Percentiles rank a stretch among this genome's conserved stretches.
These are phyloP conservation scores for Procavia capensis DNA, from an alignment of 2,113 vertebrate species.

Conservation along the genomic window DNA sequence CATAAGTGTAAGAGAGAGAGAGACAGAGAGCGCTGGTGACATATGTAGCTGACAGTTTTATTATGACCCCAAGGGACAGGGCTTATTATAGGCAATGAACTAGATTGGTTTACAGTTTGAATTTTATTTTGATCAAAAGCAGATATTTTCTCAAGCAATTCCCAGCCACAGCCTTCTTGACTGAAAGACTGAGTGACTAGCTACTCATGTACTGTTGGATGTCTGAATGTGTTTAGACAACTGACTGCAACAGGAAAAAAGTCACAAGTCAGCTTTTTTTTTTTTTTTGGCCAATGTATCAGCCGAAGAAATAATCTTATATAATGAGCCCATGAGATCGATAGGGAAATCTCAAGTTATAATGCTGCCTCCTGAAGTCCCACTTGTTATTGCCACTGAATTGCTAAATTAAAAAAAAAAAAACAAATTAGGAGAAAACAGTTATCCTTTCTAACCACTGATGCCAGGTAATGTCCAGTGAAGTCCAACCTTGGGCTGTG, in stretches of 20 bases:
- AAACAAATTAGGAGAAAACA: not conserved
- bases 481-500: slow-evolving; percentile 18
- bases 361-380: not conserved
- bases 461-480: not conserved
- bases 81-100: slow-evolving; percentile 41
- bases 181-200: slow-evolving; percentile 15
- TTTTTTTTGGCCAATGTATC: slow-evolving; percentile 31
- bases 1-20: not conserved
- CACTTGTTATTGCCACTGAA: not conserved
- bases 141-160: slow-evolving; percentile 68
- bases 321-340: slow-evolving; percentile 25
- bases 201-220: slow-evolving; percentile 8
- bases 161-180: slow-evolving; percentile 56
- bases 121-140: slow-evolving; percentile 78
- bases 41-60: slow-evolving; percentile 39
- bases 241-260: slow-evolving; percentile 2
- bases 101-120: slow-evolving; percentile 57
- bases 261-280: slow-evolving; percentile 34
- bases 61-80: slow-evolving; percentile 28
- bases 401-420: slow-evolving; percentile 1
- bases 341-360: slow-evolving; percentile 2
- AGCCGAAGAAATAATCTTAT: slow-evolving; percentile 62
- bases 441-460: not conserved
- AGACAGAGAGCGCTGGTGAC: not conserved
- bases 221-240: slow-evolving; percentile 68